phyloP scores from a whole-genome alignment of 1,140 invertebrate genomes.

The Steinernema feltiae region DNA sequence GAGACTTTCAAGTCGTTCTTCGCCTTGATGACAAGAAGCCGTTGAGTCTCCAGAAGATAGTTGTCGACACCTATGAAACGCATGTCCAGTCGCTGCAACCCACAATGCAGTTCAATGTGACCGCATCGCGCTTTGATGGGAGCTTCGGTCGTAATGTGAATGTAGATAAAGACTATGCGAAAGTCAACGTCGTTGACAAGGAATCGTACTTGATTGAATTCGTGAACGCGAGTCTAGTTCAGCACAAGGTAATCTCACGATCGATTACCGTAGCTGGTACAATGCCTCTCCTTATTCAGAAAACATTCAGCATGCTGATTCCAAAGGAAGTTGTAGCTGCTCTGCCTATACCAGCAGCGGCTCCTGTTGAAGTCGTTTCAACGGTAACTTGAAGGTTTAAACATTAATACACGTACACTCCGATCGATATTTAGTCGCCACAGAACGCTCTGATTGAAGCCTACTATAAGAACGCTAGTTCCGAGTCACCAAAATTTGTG shows the following conservation, averaged over 20 bases:
- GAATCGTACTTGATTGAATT: not conserved
- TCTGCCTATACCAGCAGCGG: too few relatives aligned
- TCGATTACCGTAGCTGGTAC: too few relatives aligned
- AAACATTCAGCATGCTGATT: too few relatives aligned
- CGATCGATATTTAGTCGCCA: too few relatives aligned
- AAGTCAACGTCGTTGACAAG: not conserved
- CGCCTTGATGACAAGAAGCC: not conserved
- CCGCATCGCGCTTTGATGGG: not conserved
- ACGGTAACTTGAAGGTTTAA: too few relatives aligned
- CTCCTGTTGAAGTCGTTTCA: too few relatives aligned
- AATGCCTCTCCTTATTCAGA: too few relatives aligned
- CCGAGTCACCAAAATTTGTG: not conserved
- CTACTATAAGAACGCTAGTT: not conserved
- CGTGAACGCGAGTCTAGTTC: not conserved
- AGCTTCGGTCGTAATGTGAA: not conserved
- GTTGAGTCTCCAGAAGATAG: not conserved
- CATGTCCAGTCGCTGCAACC: not conserved
- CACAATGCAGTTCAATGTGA: not conserved
- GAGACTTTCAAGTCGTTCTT: not conserved
- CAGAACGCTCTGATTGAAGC: not conserved
- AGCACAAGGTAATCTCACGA: too few relatives aligned
- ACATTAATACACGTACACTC: too few relatives aligned
- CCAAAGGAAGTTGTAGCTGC: too few relatives aligned
- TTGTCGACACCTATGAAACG: not conserved
- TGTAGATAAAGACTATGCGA: not conserved